Evolutionary conservation across 2,888 invertebrate genomes (phyloP).

Genomic region (Heliconius hortense): DNA sequence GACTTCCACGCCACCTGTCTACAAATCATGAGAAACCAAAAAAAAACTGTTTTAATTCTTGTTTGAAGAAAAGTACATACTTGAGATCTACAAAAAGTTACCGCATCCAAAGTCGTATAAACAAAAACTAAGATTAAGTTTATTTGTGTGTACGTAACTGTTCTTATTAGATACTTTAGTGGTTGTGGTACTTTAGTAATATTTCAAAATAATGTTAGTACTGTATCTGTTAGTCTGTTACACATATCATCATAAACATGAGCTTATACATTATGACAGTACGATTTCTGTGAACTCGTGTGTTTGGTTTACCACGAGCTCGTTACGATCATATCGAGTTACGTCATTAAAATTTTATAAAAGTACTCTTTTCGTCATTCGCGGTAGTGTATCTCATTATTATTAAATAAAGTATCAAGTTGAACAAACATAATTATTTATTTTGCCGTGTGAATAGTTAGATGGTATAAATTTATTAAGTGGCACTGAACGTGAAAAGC

Average conservation of each 20-base stretch:
- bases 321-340: slow-evolving; percentile 47
- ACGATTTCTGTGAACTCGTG: slow-evolving; percentile 40
- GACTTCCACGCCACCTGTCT: slow-evolving; percentile 77
- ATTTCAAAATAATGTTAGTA: slow-evolving; percentile 7
- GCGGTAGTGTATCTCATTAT: slow-evolving; percentile 5
- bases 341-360: slow-evolving; percentile 48
- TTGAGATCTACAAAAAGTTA: slow-evolving; percentile 40
- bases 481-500: background rate
- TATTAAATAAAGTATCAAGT: slow-evolving; percentile 10
- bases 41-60: slow-evolving; percentile 51
- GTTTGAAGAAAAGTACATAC: slow-evolving; percentile 37
- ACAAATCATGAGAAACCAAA: slow-evolving; percentile 75
- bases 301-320: slow-evolving; percentile 36
- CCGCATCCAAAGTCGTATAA: slow-evolving; percentile 31
- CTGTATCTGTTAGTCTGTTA: slow-evolving; percentile 28
- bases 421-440: slow-evolving; percentile 8
- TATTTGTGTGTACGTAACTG: background rate
- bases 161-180: slow-evolving; percentile 2
- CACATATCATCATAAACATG: slow-evolving; percentile 29
- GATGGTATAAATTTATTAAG: background rate
- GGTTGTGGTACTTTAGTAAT: background rate
- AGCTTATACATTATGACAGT: slow-evolving; percentile 31
- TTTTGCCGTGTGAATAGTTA: background rate
- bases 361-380: slow-evolving; percentile 27
- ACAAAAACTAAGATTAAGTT: slow-evolving; percentile 12